Base-by-base conservation (phyloP, 37 sponge, comb jelly and placozoan genomes). In the Hormiphora californensis region DNA sequence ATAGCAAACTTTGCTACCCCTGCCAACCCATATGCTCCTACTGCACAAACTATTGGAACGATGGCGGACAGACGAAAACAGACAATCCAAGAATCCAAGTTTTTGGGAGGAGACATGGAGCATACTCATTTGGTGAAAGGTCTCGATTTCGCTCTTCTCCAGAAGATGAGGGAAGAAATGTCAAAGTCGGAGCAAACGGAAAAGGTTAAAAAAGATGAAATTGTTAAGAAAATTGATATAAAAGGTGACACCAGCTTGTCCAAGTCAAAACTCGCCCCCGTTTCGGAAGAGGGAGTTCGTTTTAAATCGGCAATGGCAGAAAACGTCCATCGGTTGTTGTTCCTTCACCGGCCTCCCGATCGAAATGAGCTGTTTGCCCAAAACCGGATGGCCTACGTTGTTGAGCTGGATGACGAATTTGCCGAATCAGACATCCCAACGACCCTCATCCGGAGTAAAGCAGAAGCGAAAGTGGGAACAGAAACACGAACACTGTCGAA, bases 121-220 rank as follows among this genome's bases (percentile, higher is more conserved):
- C 99, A 98, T 46, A 98, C 99, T 23, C 99, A 98, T 85, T 85
- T 98, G 78, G 99, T 98, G 90, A 98, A 98, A 73, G 99, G 99
- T 0, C 87, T 98, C 81, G 99, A 98, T 43, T 98, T 91, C 89
- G 94, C 93, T 0, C 90, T 98, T 12, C 90, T 94, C 63, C 93
- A 98, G 55, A 98, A 98, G 91, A 96, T 98, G 31, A 19, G 54
- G n/a, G 65, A 34, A 40, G 81, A 73, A 73, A 73, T 73, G 39
- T 8, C 81, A 5, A 33, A 46, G 23, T 43, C 81, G 21, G 81
- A 73, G 1, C 81, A 73, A 1, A 4, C 81, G 43, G 81, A 73
- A 40, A 73, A 40, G 43, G 25, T 28, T 21, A 44, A 40, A 21
- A 73, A 73, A 33, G 43, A 9, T 41, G 81, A 73, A 40, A 9